Evolutionary conservation across 2,797 vertebrate genomes (phyloP).

Genomic region (Zalophus californianus): DNA sequence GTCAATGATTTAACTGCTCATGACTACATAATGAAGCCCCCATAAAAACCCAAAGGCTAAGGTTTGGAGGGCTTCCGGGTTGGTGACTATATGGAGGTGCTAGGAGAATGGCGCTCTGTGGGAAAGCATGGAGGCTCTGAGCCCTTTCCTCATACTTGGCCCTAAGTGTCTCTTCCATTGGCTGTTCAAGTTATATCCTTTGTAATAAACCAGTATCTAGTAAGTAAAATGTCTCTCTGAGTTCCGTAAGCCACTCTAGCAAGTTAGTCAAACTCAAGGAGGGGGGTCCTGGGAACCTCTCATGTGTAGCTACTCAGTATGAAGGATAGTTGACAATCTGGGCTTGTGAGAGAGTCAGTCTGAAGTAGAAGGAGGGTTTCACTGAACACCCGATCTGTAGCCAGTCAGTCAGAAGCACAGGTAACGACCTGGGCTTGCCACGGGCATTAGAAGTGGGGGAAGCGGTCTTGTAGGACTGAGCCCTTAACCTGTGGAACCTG

Average conservation of each 20-base stretch:
- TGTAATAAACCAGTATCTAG: background rate
- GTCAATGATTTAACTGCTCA: background rate
- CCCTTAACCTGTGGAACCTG: background rate
- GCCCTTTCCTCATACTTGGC: background rate
- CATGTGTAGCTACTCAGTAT: background rate
- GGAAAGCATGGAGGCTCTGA: background rate
- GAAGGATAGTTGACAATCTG: background rate
- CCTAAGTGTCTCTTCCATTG: background rate
- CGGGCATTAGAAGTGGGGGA: background rate
- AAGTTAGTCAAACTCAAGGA: background rate
- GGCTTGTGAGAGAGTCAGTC: background rate
- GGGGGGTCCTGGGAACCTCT: background rate
- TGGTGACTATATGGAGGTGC: background rate
- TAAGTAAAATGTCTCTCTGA: background rate
- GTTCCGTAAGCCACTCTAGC: background rate
- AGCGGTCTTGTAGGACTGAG: background rate
- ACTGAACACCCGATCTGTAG: background rate
- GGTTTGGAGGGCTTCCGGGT: background rate
- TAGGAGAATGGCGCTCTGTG: accelerated
- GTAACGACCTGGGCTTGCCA: background rate
- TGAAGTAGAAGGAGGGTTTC: background rate
- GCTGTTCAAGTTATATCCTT: background rate
- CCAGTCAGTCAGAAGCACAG: background rate
- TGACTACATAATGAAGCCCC: background rate
- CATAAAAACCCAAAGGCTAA: background rate